These are phyloP conservation scores for Peromyscus nudipes DNA, from an alignment of 2,797 vertebrate genomes.

Conservation along the genomic window DNA sequence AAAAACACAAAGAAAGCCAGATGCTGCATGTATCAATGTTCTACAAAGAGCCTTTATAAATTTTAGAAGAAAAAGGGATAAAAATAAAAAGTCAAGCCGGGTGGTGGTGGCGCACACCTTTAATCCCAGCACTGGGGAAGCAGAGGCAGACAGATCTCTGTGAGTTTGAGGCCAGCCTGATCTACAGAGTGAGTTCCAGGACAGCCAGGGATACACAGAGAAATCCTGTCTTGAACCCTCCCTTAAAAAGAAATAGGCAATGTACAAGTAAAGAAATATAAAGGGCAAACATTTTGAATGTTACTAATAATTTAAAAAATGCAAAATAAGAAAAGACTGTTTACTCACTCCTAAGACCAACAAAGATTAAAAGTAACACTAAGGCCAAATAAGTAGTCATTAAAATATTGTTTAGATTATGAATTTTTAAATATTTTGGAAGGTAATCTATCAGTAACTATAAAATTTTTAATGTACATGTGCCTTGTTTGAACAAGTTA, in stretches of 20 bases:
- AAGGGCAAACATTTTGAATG: neutral
- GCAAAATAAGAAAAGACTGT: neutral
- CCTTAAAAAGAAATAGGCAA: neutral
- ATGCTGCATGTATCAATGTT: neutral
- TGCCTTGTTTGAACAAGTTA: slow-evolving; percentile 48
- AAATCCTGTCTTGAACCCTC: neutral
- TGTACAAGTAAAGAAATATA: slow-evolving; percentile 29
- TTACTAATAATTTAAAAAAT: neutral
- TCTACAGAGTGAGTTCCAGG: neutral
- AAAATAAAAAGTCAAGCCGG: neutral
- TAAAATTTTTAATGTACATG: neutral
- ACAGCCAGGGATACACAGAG: neutral
- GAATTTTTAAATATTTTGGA: slow-evolving; percentile 48
- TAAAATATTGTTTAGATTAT: slow-evolving; percentile 2
- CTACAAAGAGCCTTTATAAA: neutral
- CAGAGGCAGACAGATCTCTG: neutral
- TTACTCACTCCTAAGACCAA: neutral
- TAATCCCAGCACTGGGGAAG: neutral
- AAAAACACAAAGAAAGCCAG: neutral
- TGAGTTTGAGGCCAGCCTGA: neutral
- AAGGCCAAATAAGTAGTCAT: neutral
- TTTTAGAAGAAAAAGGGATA: neutral
- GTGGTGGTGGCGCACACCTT: neutral
- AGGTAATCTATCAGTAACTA: neutral
- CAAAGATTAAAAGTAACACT: slow-evolving; percentile 48